Conservation (phyloP, 2,888 invertebrate genomes). For the Cryptops parisi region DNA sequence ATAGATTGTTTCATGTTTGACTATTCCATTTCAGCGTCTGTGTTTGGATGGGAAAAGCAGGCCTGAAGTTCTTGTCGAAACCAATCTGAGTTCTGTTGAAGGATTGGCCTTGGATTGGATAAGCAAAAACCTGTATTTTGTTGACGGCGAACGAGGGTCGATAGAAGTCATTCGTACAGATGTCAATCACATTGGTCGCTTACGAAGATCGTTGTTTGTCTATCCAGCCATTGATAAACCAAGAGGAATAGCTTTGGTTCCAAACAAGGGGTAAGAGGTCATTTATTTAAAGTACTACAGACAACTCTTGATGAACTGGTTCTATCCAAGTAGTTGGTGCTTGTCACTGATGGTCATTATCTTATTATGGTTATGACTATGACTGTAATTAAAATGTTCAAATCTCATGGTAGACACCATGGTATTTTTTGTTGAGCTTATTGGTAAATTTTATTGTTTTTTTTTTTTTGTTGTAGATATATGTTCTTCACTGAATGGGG, state of each 20-base stretch:
- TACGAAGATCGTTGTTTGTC: constrained; percentile 60
- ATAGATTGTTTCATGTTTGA: not conserved
- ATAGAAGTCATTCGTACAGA: constrained; percentile 67
- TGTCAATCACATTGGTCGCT: constrained; percentile 45
- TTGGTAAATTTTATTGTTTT: not conserved
- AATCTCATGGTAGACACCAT: not conserved
- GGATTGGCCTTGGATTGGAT: constrained; percentile 85
- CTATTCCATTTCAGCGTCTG: constrained; percentile 24
- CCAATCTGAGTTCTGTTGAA: constrained; percentile 62
- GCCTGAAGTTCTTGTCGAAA: constrained; percentile 56
- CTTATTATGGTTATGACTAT: too few relatives aligned
- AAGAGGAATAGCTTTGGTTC: constrained; percentile 68
- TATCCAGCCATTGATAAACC: constrained; percentile 52
- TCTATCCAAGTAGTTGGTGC: too few relatives aligned
- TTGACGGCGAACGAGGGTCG: constrained; percentile 60
- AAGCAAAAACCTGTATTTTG: constrained; percentile 70
- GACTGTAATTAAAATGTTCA: not conserved
- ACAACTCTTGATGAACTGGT: too few relatives aligned
- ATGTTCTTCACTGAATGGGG: constrained; percentile 86
- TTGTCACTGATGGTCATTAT: too few relatives aligned
- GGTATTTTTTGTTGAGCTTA: not conserved
- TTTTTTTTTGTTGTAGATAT: constrained; percentile 28
- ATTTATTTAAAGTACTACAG: too few relatives aligned
- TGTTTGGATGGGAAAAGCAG: constrained; percentile 47
- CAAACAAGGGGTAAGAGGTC: constrained; percentile 45